A percentile compares a stretch with the other conserved stretches of the same genome.
Evolutionary conservation across 2,888 invertebrate species (phyloP).

Genomic region (Pollenia angustigena): DNA sequence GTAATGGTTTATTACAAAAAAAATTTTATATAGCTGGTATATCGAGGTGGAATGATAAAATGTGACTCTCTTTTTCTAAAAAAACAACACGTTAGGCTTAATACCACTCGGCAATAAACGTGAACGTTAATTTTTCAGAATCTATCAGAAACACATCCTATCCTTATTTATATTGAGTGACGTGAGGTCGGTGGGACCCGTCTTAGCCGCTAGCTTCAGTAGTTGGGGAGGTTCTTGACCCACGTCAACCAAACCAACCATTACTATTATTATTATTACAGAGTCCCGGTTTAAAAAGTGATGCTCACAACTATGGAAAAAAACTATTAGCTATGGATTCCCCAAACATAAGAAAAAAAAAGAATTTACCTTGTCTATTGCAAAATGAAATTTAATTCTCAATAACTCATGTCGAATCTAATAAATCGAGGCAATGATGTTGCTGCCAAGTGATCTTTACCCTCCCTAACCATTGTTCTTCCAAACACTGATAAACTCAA

Average conservation of each 20-base stretch:
- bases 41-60: too few relatives aligned
- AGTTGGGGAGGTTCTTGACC: constrained; percentile 6
- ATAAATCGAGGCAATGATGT: not conserved
- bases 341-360: not conserved
- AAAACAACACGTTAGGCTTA: too few relatives aligned
- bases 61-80: too few relatives aligned
- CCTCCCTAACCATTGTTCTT: constrained; percentile 19
- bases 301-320: constrained; percentile 1
- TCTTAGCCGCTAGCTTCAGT: constrained; percentile 19
- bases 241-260: not conserved
- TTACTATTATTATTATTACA: constrained; percentile 2
- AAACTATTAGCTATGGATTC: not conserved
- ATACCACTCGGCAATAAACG: too few relatives aligned
- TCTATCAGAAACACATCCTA: too few relatives aligned
- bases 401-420: too few relatives aligned
- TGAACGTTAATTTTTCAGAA: too few relatives aligned
- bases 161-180: not conserved
- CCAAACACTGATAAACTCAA: not conserved
- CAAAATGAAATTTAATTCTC: too few relatives aligned
- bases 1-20: too few relatives aligned
- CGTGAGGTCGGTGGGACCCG: constrained; percentile 5
- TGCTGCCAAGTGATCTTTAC: not conserved
- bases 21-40: too few relatives aligned
- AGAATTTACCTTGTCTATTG: not conserved
- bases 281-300: not conserved